A percentile compares a stretch with the other conserved stretches of the same genome.
phyloP scores from a whole-genome alignment of 2,113 vertebrate genomes.

The Jaculus jaculus region DNA sequence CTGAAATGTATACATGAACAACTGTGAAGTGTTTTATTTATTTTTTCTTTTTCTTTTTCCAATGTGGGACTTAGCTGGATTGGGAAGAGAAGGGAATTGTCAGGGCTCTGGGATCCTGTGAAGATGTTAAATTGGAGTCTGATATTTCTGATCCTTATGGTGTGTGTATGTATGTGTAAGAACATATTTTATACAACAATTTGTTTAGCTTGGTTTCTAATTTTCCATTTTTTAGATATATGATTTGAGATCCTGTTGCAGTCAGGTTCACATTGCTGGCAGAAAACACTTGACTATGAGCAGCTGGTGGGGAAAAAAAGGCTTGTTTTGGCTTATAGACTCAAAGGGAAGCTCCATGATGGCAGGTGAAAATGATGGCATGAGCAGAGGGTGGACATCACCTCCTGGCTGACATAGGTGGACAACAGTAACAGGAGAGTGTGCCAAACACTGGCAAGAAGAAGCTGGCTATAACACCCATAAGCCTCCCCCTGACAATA shows the following conservation, averaged over 20 bases:
- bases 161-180: not conserved
- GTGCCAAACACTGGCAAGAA: too few relatives aligned
- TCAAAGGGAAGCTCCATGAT: too few relatives aligned
- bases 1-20: not conserved
- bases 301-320: too few relatives aligned
- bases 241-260: not conserved
- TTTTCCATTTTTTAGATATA: constrained; percentile 3
- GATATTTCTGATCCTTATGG: not conserved
- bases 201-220: constrained; percentile 27
- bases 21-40: not conserved
- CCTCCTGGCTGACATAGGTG: too few relatives aligned
- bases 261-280: too few relatives aligned
- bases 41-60: not conserved
- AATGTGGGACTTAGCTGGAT: not conserved
- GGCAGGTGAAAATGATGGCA: too few relatives aligned
- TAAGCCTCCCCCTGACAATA: too few relatives aligned
- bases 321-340: too few relatives aligned
- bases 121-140: constrained; percentile 25
- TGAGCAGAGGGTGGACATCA: too few relatives aligned
- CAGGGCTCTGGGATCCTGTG: not conserved
- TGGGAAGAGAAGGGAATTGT: not conserved
- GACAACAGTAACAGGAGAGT: too few relatives aligned
- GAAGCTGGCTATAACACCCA: too few relatives aligned
- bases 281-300: too few relatives aligned
- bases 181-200: constrained; percentile 10